Evolutionary conservation across 2,113 vertebrate genomes (phyloP).

Genomic region (Xenopus laevis): DNA sequence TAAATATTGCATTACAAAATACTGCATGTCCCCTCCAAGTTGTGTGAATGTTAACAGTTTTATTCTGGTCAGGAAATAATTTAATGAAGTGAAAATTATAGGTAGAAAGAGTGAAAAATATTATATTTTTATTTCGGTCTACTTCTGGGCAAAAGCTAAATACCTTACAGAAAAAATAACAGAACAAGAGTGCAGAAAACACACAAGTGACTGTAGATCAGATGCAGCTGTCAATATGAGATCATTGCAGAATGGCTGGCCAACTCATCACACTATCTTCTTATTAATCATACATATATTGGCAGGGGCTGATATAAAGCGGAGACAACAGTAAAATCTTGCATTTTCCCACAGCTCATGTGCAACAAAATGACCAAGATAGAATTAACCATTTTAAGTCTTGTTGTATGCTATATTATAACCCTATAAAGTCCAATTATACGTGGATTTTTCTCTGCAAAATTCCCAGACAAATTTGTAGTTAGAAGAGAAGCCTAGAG

Average conservation of each 20-base stretch:
- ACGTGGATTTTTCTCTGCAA: conserved; percentile 25
- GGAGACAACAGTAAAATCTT: conserved; percentile 47
- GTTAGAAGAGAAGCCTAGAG: too few relatives aligned
- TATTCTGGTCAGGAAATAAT: conserved; percentile 41
- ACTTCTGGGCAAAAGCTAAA: conserved; percentile 46
- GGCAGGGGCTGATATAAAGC: conserved; percentile 47
- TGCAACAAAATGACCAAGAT: conserved; percentile 36
- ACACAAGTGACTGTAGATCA: conserved; percentile 55
- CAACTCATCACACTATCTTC: conserved; percentile 50
- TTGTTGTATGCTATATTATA: conserved; percentile 30
- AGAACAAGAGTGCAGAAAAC: conserved; percentile 50
- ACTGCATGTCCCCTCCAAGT: neutral
- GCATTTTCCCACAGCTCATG: conserved; percentile 46
- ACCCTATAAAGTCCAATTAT: conserved; percentile 20
- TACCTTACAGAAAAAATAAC: conserved; percentile 47
- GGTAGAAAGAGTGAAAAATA: conserved; percentile 39
- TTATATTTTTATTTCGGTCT: conserved; percentile 49
- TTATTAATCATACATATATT: conserved; percentile 49
- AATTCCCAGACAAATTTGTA: neutral
- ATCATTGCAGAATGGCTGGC: conserved; percentile 46
- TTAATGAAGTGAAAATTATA: conserved; percentile 52
- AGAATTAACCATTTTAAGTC: conserved; percentile 47
- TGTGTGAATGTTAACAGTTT: conserved; percentile 41
- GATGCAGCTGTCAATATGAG: conserved; percentile 55
- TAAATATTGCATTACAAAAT: conserved; percentile 6